Conservation (phyloP, 2,113 vertebrate species). For the Shinisaurus crocodilurus region DNA sequence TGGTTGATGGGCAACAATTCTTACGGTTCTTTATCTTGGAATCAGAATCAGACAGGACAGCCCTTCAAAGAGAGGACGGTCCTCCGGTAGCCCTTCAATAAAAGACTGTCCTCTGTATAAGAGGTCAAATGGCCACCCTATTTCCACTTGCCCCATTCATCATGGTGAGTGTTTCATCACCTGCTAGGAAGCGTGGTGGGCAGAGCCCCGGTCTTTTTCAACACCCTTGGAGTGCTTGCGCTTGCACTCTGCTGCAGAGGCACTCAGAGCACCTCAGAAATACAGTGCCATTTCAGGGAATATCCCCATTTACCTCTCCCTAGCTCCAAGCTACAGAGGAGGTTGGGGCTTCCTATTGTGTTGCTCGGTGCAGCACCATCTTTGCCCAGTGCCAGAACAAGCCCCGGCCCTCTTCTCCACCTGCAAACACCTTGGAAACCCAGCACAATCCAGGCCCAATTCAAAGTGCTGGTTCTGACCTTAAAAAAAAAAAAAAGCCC, state of each 20-base stretch:
- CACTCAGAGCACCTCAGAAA: background rate
- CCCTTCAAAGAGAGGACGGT: too few relatives aligned
- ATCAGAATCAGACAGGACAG: too few relatives aligned
- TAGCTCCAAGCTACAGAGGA: background rate
- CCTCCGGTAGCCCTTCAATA: too few relatives aligned
- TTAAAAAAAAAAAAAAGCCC: background rate
- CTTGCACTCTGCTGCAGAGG: background rate
- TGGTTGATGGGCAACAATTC: too few relatives aligned
- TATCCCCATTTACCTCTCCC: background rate
- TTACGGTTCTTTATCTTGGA: too few relatives aligned
- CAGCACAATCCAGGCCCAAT: background rate
- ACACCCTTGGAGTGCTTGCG: background rate
- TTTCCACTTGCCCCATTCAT: background rate
- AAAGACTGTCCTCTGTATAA: too few relatives aligned
- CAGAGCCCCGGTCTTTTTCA: background rate
- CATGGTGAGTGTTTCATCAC: background rate
- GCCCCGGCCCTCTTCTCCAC: background rate
- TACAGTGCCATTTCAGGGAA: background rate
- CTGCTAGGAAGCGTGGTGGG: background rate
- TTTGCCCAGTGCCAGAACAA: background rate
- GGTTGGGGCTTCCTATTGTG: background rate
- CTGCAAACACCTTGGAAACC: background rate
- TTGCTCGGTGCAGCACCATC: background rate
- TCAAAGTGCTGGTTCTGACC: background rate
- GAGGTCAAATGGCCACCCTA: too few relatives aligned